Evolutionary conservation across 2,888 invertebrate genomes (phyloP), one percentile per base, ranked within the genome.

Genomic region (Muscina levida): DNA sequence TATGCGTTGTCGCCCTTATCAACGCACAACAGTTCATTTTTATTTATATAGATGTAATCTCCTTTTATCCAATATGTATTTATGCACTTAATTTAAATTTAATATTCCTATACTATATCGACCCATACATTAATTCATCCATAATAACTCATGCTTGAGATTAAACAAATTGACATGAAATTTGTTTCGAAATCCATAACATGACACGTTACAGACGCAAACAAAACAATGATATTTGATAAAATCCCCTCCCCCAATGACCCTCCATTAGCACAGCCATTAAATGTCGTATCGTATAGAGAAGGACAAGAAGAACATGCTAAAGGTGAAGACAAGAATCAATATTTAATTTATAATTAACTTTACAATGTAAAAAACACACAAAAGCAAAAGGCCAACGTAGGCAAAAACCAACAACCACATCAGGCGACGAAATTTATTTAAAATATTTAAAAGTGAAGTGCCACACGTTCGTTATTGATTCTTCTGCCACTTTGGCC

Each of bases 311-410:
- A 31, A 15, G 6, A 22, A 15, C 51, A 66, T 57, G n/a, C 51
- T 53, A 24, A 26, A 48, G 19, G 19, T n/a, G 11, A 42, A 1
- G 51, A 37, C 8, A 48, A 56, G 68, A 87, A 89, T 88, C 88
- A 89, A 89, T 89, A 89, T 89, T 89, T 89, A 88, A 89, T 87
- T 89, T 89, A 88, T 88, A 89, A 89, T 89, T 89, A 89, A 89
- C 89, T 89, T 88, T 75, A 74, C 67, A 82, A 56, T 37, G 72
- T 57, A 42, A 67, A 82, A 77, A 78, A 75, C 67, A 37, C 48
- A 26, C 72, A n/a, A n/a, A n/a, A n/a, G n/a, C n/a, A n/a, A n/a
- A n/a, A n/a, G n/a, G n/a, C n/a, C n/a, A n/a, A n/a, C n/a, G n/a
- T n/a, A n/a, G n/a, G n/a, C n/a, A n/a, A n/a, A n/a, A n/a, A n/a